Percentiles rank a stretch among this genome's conserved stretches.
These are phyloP conservation scores for Gymnopithys bicolor DNA, from an alignment of 2,797 vertebrate genomes.

Conservation along the genomic window DNA sequence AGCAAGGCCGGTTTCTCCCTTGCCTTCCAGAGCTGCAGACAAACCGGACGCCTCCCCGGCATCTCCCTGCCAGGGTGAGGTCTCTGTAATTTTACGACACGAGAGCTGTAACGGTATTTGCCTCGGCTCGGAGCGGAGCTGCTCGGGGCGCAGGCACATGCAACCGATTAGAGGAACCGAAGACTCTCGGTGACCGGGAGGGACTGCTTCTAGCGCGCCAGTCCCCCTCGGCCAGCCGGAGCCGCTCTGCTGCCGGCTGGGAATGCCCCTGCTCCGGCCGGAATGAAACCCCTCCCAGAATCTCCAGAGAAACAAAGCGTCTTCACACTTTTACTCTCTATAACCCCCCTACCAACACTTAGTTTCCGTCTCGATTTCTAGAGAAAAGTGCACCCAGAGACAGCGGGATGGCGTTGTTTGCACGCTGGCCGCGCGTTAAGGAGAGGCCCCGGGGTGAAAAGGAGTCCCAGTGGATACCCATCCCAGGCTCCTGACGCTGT, in stretches of 20 bases:
- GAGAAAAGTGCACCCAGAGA: neutral
- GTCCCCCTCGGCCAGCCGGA: neutral
- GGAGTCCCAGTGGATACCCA: too few relatives aligned
- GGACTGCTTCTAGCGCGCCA: neutral
- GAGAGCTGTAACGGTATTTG: neutral
- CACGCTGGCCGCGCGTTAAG: fast-evolving
- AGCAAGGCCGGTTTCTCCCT: neutral
- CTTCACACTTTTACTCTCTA: neutral
- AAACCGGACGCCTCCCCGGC: neutral
- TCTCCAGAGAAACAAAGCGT: neutral
- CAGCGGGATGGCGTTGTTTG: neutral
- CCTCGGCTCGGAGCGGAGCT: neutral
- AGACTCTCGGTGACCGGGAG: neutral
- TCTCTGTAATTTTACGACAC: conserved; percentile 7
- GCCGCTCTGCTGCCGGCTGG: neutral
- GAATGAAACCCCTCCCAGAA: neutral
- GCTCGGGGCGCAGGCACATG: neutral
- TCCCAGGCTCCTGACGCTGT: neutral
- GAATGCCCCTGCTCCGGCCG: too few relatives aligned
- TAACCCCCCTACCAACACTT: too few relatives aligned
- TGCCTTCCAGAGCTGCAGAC: neutral
- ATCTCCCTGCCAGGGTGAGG: neutral
- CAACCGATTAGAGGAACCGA: neutral
- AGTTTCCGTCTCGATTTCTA: neutral
- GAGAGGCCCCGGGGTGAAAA: fast-evolving